phyloP scores from a whole-genome alignment of 1,140 invertebrate genomes.

The Zaprionus ornatus region DNA sequence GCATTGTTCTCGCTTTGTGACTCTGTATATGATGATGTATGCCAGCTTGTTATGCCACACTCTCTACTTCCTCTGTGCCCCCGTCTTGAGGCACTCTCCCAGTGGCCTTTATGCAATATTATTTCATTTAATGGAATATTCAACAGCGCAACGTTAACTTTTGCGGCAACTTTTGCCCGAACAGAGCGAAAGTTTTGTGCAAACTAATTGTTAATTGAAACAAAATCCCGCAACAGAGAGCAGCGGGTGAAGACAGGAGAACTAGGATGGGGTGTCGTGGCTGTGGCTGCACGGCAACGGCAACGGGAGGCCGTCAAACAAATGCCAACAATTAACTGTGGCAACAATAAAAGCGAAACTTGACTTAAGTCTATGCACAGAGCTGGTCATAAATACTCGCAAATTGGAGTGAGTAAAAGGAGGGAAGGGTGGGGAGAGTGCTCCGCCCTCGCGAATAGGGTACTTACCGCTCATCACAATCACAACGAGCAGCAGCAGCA shows the following conservation, averaged over 20 bases:
- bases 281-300: neutral
- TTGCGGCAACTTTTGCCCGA: slow-evolving; percentile 43
- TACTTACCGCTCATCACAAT: slow-evolving; percentile 80
- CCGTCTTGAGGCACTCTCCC: neutral
- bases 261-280: neutral
- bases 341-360: slow-evolving; percentile 67
- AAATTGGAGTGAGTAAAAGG: slow-evolving; percentile 2
- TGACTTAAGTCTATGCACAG: slow-evolving; percentile 32
- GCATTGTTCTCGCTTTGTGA: neutral
- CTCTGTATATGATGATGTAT: slow-evolving; percentile 3
- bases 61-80: no score
- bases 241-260: neutral
- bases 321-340: slow-evolving; percentile 75
- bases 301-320: slow-evolving; percentile 54
- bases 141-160: slow-evolving; percentile 38
- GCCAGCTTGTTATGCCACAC: neutral
- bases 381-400: slow-evolving; percentile 32
- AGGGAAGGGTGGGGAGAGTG: neutral
- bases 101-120: slow-evolving; percentile 49
- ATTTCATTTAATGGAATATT: slow-evolving; percentile 62
- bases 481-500: slow-evolving; percentile 61
- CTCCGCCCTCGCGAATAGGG: neutral
- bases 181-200: slow-evolving; percentile 39
- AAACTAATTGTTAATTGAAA: slow-evolving; percentile 80
- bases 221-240: slow-evolving; percentile 43